Evolutionary conservation across 2,797 vertebrate species (phyloP), one percentile per base, ranked within the genome.

Genomic region (Microctenopoma steveboyesi): DNA sequence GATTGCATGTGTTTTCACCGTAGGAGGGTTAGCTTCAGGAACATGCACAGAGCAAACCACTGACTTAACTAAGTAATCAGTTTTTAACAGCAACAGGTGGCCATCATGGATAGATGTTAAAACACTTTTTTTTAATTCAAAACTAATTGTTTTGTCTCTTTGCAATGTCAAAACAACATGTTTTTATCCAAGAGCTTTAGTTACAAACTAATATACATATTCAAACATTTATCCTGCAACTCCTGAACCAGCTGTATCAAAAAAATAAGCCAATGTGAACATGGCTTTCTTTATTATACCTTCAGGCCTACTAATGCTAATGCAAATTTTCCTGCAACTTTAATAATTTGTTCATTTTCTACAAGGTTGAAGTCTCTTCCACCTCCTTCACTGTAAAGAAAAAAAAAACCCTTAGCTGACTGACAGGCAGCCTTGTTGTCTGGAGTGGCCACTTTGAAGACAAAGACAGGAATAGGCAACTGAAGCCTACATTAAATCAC

Each of bases 1-100:
- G 22, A 22, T 22, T 82, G 69, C 76, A 84, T 86, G 63, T 53
- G 66, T 77, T 82, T 68, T 69, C 65, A 64, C 49, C 42, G 37
- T 64, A 40, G 56, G 65, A 72, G 72, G 74, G 78, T 74, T 39
- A 78, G 46, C 70, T 27, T 62, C 16, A 2, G 16, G 39, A 67
- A 73, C 49, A 56, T 37, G 30, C 7, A 16, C 40, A 50, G 62
- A 58, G 42, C 6, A 58, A 76, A 72, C 45, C 30, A 60, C n/a
- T 66, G 30, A 61, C 46, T 76, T 13, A 65, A 58, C 2, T 30
- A 28, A 67, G 42, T 15, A 15, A 39, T 54, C 7, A n/a, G 53
- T 27, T 59, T 45, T 67, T 11, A 46, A 14, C 4, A 16, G 25
- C 56, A 69, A 73, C 47, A 75, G 27, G 46, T 64, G 50, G 18